Base-by-base conservation (phyloP, 1,140 invertebrate genomes). In the Lethocerus indicus region DNA sequence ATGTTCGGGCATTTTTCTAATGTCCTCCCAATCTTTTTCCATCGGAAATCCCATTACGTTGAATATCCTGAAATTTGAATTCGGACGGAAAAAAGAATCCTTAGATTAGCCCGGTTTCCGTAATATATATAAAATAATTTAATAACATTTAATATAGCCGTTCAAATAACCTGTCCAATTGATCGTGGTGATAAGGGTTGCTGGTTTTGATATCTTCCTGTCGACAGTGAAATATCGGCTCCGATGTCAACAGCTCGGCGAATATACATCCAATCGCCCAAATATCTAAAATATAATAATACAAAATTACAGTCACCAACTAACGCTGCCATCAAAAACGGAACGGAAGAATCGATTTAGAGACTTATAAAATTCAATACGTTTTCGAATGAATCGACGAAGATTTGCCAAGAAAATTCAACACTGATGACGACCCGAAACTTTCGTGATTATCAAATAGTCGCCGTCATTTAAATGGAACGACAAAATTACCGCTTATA, bases 241-340 rank as follows among this genome's bases (percentile, higher is more conserved):
- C 96, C 1, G 92, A 96, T 7, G 91, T 95, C 49, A 96, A 67
- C 12, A 97, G 65, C 64, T 97, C 92, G 13, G 92, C 92, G 75
- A 99, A 99, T 65, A 99, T 99, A 68, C 96, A 99, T 12, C 96
- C 96, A 66, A 99, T 99, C 1, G 96, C 96, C 96, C 96, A 99
- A 57, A 99, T 98, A 73, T 99, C 95, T 87, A 71, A 68, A 59
- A 56, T 29, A 41, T 23, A 28, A 41, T n/a, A n/a, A n/a, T n/a
- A n/a, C n/a, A n/a, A n/a, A n/a, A n/a, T n/a, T n/a, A n/a, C n/a
- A n/a, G n/a, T n/a, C n/a, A n/a, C n/a, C n/a, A n/a, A n/a, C n/a
- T n/a, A n/a, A n/a, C n/a, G n/a, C n/a, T n/a, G n/a, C n/a, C n/a
- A n/a, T n/a, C n/a, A n/a, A n/a, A n/a, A n/a, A n/a, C n/a, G n/a